A percentile compares a stretch with the other conserved stretches of the same genome.
phyloP scores from a whole-genome alignment of 2,797 vertebrate species.

The Molossus alvarezi region DNA sequence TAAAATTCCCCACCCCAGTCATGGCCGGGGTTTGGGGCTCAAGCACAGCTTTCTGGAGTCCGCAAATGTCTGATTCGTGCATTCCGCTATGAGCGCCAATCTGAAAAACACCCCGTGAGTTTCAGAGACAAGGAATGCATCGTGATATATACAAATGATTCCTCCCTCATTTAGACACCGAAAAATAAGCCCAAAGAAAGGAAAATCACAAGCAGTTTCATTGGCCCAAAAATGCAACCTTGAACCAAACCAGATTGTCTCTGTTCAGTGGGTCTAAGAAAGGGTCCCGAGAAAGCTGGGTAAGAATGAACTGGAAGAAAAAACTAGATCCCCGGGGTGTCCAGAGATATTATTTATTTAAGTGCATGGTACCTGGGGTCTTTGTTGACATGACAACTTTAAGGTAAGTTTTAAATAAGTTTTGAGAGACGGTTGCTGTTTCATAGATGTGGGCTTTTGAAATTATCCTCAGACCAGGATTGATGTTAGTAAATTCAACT shows the following conservation, averaged over 20 bases:
- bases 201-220: not conserved
- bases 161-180: not conserved
- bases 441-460: slow-evolving; percentile 4
- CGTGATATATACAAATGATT: not conserved
- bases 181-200: slow-evolving; percentile 31
- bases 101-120: not conserved
- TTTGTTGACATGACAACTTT: not conserved
- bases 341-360: slow-evolving; percentile 12
- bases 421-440: not conserved
- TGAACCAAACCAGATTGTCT: not conserved
- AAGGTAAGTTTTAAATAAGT: not conserved
- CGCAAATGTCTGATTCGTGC: not conserved
- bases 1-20: not conserved
- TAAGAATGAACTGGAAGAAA: not conserved
- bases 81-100: not conserved
- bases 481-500: slow-evolving; percentile 33
- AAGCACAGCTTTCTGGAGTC: not conserved
- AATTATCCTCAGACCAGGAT: not conserved
- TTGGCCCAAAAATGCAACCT: slow-evolving; percentile 19
- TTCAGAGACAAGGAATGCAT: not conserved
- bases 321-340: not conserved
- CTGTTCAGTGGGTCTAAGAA: not conserved
- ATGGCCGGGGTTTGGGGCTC: not conserved
- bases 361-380: not conserved
- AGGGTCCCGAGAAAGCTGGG: not conserved